Conservation (phyloP, 1,140 invertebrate genomes). For the Drosophila auraria region DNA sequence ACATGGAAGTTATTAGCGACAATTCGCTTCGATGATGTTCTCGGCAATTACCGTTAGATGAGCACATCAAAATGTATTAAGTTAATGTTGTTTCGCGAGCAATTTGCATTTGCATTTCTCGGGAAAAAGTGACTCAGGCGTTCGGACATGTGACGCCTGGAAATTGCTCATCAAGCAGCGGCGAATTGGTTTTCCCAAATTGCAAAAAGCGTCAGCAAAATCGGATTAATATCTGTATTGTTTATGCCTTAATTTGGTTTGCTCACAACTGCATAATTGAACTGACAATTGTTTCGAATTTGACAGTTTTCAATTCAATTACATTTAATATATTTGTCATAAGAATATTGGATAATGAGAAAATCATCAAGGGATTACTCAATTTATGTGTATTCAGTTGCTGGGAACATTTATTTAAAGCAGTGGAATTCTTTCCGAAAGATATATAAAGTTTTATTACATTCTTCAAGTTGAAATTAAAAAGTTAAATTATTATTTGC, state of each 20-base stretch:
- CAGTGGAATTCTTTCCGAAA: not conserved
- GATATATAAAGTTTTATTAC: not conserved
- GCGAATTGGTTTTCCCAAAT: slow-evolving; percentile 31
- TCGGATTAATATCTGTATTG: slow-evolving; percentile 7
- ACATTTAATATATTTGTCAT: not conserved
- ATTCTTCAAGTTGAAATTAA: not conserved
- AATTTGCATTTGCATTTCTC: slow-evolving; percentile 53
- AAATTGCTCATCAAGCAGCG: slow-evolving; percentile 27
- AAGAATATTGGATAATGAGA: not conserved
- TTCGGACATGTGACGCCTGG: slow-evolving; percentile 33
- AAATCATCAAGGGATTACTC: not conserved
- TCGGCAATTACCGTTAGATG: slow-evolving; percentile 76
- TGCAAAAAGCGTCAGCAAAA: slow-evolving; percentile 22
- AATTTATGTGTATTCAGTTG: slow-evolving; percentile 2
- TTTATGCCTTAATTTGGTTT: slow-evolving; percentile 9
- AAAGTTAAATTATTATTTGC: no score
- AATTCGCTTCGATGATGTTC: slow-evolving; percentile 78
- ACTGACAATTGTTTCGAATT: slow-evolving; percentile 12
- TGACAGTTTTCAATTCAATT: slow-evolving; percentile 18
- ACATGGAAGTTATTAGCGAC: slow-evolving; percentile 76
- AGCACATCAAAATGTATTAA: slow-evolving; percentile 71
- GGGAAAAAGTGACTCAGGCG: slow-evolving; percentile 6
- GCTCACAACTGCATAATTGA: slow-evolving; percentile 12
- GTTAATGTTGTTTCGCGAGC: slow-evolving; percentile 69
- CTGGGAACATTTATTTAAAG: not conserved